Evolutionary conservation across 2,113 vertebrate genomes (phyloP), one percentile per base, ranked within the genome.

Genomic region (Vulpes vulpes): DNA sequence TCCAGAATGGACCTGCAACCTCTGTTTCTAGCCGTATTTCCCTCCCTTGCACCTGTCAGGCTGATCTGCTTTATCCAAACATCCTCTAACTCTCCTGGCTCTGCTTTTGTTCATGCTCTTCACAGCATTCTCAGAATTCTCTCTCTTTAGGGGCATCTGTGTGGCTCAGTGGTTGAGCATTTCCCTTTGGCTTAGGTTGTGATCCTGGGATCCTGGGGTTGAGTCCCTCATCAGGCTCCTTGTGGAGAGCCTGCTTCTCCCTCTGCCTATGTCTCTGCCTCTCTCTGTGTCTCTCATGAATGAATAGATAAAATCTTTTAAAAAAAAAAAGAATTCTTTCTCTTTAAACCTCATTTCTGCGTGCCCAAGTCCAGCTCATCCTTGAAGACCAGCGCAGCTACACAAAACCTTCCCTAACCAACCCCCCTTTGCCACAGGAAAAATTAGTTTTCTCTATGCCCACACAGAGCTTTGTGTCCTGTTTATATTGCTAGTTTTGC

Each of bases 401-500:
- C 38, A 22, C 32, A 73, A 84, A 91, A 80, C 16, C 59, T 93
- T 76, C 4, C 10, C 32, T 59, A 69, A 85, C 84, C 43, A 43
- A 43, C 12, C 9, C n/a, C 95, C n/a, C 14, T 89, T 92, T 95
- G 59, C 64, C 51, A 55, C 20, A 84, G 80, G 49, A 71, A 92
- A 82, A 96, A 84, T 80, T 73, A 20, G 27, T 91, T 95, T 97
- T 80, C 27, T 25, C 15, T 84, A 4, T 86, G 83, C 27, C 95
- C 73, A 92, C 53, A 30, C 43, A 71, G 32, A 93, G 16, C n/a
- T 97, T 76, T 59, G 53, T 43, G 82, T 82, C n/a, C 30, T 88
- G 2, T 83, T 89, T 89, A 25, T 69, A 85, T 62, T 87, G 71
- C 32, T 89, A 85, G n/a, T 85, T 84, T 27, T 60, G 3, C 49